Evolutionary conservation across 1,140 invertebrate genomes (phyloP).

Genomic region (Nilaparvata lugens): DNA sequence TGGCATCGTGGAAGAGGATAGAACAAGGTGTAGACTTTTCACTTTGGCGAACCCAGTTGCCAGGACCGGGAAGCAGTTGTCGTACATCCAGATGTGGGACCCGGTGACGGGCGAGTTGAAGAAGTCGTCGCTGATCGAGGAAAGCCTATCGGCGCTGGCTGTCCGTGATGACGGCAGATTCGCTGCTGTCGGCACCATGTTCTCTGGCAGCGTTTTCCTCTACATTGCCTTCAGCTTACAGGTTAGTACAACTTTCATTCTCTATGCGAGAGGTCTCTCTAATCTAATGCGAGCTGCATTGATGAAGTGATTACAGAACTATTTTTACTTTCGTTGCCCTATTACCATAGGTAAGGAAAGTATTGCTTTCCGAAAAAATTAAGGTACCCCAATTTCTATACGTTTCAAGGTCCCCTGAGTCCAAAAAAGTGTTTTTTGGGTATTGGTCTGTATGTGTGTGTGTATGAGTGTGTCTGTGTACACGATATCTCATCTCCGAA

Average conservation of each 20-base stretch:
- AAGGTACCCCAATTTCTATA: too few relatives aligned
- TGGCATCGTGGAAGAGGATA: slow-evolving; percentile 55
- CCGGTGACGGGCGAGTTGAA: slow-evolving; percentile 43
- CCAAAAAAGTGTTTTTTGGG: too few relatives aligned
- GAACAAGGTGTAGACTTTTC: slow-evolving; percentile 58
- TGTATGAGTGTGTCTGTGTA: too few relatives aligned
- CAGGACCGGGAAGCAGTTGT: slow-evolving; percentile 49
- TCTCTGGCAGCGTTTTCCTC: slow-evolving; percentile 80
- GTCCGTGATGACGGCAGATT: slow-evolving; percentile 86
- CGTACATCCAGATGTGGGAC: slow-evolving; percentile 55
- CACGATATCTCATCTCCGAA: too few relatives aligned
- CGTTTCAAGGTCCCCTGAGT: too few relatives aligned
- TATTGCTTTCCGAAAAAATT: too few relatives aligned
- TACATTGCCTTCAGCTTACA: slow-evolving; percentile 87
- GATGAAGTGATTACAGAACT: too few relatives aligned
- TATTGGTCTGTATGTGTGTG: too few relatives aligned
- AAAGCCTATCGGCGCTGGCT: slow-evolving; percentile 74
- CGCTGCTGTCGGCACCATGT: slow-evolving; percentile 87
- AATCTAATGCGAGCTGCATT: too few relatives aligned
- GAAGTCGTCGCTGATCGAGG: slow-evolving; percentile 48
- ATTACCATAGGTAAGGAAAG: too few relatives aligned
- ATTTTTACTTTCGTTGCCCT: too few relatives aligned
- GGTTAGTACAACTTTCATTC: slow-evolving; percentile 40
- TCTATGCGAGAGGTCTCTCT: too few relatives aligned
- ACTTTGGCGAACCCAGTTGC: slow-evolving; percentile 70